Conservation (phyloP, 2,888 invertebrate genomes). For the Zonitis immaculata region DNA sequence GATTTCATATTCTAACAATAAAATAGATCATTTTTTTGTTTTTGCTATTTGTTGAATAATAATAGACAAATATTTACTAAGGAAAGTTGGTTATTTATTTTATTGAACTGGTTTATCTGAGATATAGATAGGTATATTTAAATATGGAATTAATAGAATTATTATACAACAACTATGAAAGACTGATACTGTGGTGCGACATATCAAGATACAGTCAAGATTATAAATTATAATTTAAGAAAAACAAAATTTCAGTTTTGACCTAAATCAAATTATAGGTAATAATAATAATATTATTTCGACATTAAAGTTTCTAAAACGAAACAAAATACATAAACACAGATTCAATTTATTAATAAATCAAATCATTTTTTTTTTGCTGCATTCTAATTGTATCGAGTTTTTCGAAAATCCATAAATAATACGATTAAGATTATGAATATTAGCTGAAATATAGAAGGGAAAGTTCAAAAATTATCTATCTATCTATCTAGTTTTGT, state of each 20-base stretch:
- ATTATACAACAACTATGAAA: background rate
- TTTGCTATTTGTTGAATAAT: background rate
- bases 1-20: background rate
- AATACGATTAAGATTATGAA: no score
- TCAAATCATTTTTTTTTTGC: no score
- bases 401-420: no score
- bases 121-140: background rate
- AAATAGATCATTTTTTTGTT: conserved; percentile 3
- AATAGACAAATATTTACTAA: background rate
- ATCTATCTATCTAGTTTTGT: no score
- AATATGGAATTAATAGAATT: conserved; percentile 1
- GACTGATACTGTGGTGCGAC: background rate
- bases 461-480: no score
- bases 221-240: background rate
- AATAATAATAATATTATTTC: no score
- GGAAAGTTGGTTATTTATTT: conserved; percentile 1
- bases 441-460: no score
- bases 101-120: background rate
- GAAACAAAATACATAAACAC: background rate
- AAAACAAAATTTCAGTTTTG: background rate
- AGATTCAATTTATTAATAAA: no score
- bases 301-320: background rate
- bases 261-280: background rate
- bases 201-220: background rate
- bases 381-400: no score